A percentile compares a stretch with the other conserved stretches of the same genome.
phyloP scores from a whole-genome alignment of 2,797 vertebrate species.

The Lepidocolaptes lacrymiger region DNA sequence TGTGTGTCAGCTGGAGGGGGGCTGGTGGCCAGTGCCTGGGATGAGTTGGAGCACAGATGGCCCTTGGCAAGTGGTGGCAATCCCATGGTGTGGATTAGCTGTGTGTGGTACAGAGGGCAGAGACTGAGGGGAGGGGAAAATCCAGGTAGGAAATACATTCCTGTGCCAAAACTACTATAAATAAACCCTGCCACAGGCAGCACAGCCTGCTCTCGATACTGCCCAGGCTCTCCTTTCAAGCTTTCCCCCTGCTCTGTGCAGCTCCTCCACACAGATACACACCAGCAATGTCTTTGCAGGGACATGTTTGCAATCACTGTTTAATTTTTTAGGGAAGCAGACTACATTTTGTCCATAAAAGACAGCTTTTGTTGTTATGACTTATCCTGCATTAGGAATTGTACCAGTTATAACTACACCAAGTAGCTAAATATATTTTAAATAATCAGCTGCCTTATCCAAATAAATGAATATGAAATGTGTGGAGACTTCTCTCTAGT shows the following conservation, averaged over 20 bases:
- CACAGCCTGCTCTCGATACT: neutral
- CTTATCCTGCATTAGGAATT: neutral
- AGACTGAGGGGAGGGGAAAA: neutral
- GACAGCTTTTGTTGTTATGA: neutral
- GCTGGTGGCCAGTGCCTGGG: neutral
- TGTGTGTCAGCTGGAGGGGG: neutral
- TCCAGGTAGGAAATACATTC: neutral
- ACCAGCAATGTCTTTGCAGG: neutral
- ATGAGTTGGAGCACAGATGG: rapidly evolving
- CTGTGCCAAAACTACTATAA: neutral
- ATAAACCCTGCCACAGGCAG: neutral
- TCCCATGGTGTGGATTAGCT: rapidly evolving
- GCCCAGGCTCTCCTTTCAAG: neutral
- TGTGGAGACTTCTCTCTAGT: neutral
- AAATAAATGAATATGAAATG: neutral
- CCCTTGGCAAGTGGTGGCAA: neutral
- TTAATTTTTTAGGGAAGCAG: neutral
- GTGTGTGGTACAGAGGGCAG: rapidly evolving
- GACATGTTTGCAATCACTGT: neutral
- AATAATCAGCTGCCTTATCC: neutral
- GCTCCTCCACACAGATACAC: neutral
- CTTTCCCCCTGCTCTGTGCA: neutral
- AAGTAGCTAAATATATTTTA: neutral
- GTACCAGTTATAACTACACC: neutral
- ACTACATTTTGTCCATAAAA: neutral